Base-by-base conservation (phyloP, 2,888 invertebrate species). In the Campoletis raptor region DNA sequence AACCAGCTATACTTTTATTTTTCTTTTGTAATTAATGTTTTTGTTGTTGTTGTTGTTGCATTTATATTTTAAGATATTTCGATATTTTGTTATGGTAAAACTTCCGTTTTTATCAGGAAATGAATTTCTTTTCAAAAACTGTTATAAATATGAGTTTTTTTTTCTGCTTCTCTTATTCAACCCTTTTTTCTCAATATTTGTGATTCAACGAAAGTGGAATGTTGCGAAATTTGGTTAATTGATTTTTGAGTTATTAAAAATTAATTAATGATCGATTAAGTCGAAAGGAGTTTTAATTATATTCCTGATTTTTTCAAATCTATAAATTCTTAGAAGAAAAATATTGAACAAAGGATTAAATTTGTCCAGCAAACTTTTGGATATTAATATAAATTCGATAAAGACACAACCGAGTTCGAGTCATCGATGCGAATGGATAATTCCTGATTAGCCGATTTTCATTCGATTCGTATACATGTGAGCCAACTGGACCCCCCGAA, bases 401-500 rank as follows among this genome's bases (percentile, higher is more conserved):
- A 76, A 30, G 57, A 37, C 61, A 76, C 37, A 69, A 82, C 18
- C 54, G 30, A 15, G 67, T 15, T 69, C n/a, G 40, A 66, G 54
- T 42, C 66, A 69, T 61, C 45, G 74, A 57, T 66, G 45, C 52
- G 92, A 40, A 72, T 81, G 45, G 57, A 54, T 45, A 78, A 77
- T 81, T 48, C 70, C 12, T 66, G 72, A 81, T 83, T 92, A 91
- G 54, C 42, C 66, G 54, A 37, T 40, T 81, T 91, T 89, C 91
- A 90, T 89, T 87, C 90, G 91, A 91, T 90, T 91, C 37, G 21
- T 88, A 89, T 87, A 61, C 42, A 30, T 36, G 81, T 85, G 85
- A 40, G 61, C 77, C 70, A 89, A 81, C 87, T 83, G 48, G 90
- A 90, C 91, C 91, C 87, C 91, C 91, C 83, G 91, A 87, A 85